phyloP scores from a whole-genome alignment of 2,797 vertebrate species.

The Chromis chromis region DNA sequence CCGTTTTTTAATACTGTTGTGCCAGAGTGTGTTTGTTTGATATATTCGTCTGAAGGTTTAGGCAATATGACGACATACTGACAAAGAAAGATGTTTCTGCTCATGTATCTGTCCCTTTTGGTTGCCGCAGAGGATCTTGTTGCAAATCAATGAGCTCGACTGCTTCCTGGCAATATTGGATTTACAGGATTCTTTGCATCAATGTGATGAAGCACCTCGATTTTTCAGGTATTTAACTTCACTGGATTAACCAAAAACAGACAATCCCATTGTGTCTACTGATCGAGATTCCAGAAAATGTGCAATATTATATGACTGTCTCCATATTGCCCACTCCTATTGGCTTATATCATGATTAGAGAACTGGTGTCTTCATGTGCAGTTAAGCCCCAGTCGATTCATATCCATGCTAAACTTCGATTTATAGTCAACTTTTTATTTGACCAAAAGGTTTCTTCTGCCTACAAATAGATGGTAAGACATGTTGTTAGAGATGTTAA shows the following conservation, averaged over 20 bases:
- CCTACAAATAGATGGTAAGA: too few species aligned
- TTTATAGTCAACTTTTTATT: too few species aligned
- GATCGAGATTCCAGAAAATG: conserved; percentile 5
- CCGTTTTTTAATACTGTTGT: conserved; percentile 4
- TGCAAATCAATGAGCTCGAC: neutral
- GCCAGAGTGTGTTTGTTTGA: neutral
- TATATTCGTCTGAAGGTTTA: neutral
- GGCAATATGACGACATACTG: neutral
- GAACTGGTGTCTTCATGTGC: neutral
- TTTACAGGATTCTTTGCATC: conserved; percentile 43
- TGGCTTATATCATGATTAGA: neutral
- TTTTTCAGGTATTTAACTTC: conserved; percentile 6
- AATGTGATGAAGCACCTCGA: conserved; percentile 47
- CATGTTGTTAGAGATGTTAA: too few species aligned
- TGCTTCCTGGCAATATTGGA: neutral
- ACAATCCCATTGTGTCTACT: neutral
- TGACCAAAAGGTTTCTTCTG: too few species aligned
- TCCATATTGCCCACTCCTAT: neutral
- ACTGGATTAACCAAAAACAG: conserved; percentile 3
- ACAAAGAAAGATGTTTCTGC: too few species aligned
- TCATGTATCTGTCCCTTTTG: neutral
- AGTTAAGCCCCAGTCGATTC: too few species aligned
- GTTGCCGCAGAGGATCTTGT: neutral
- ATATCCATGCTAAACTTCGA: too few species aligned
- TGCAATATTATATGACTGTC: neutral